Conservation (phyloP, 2,888 invertebrate species). For the Drosophila mulleri region DNA sequence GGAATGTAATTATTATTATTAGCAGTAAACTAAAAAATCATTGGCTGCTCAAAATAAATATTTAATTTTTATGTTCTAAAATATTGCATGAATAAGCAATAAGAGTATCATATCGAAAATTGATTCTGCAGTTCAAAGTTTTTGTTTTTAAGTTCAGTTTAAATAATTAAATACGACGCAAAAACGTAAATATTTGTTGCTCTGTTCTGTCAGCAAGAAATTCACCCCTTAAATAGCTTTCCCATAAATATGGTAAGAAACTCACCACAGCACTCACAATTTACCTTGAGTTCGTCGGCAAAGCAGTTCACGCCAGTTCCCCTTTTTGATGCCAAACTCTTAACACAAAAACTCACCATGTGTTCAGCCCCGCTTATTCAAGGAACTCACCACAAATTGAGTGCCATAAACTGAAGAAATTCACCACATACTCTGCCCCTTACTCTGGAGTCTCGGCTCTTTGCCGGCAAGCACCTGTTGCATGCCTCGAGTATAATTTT, state of each 20-base stretch:
- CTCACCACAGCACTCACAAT: not conserved
- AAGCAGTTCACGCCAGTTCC: slow-evolving; percentile 19
- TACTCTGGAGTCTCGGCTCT: not conserved
- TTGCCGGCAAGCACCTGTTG: slow-evolving; percentile 69
- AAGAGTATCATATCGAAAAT: no score
- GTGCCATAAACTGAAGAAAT: not conserved
- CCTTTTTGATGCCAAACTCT: not conserved
- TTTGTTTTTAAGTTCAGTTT: no score
- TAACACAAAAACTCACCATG: not conserved
- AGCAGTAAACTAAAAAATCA: no score
- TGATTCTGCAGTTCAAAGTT: no score
- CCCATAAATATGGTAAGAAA: not conserved
- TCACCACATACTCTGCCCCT: not conserved
- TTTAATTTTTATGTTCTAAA: no score
- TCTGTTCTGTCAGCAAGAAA: no score
- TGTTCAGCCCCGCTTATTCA: not conserved
- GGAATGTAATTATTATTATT: no score
- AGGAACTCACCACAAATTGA: not conserved
- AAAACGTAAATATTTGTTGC: no score
- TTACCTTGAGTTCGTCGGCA: slow-evolving; percentile 4
- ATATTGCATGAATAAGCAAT: no score
- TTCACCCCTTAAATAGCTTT: not conserved
- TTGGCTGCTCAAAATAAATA: no score
- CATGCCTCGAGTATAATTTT: slow-evolving; percentile 11
- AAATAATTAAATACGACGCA: no score